Evolutionary conservation across 2,797 vertebrate genomes (phyloP), one percentile per base, ranked within the genome.

Genomic region (Erpetoichthys calabaricus): DNA sequence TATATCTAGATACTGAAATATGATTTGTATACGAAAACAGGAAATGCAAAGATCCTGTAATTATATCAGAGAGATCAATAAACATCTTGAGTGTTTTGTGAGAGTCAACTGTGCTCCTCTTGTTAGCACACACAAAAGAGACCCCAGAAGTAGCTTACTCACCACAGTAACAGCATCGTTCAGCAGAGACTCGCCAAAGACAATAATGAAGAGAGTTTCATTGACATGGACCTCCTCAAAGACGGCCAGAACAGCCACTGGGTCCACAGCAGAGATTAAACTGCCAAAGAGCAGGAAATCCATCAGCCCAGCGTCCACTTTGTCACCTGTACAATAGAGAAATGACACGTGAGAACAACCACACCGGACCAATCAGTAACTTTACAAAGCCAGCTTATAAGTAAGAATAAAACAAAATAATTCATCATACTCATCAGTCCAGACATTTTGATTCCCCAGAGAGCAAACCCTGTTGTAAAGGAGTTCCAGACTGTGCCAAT

Each of bases 141-240:
- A 53, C 56, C 56, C 41, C 6, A n/a, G 46, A 47, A 3, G 47
- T 7, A 2, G 5, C 43, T 7, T 52, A 81, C 89, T 90, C 72
- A 97, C 94, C 90, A 97, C 94, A 0, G 94, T 97, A 75, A 96
- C 91, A 5, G 92, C 92, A 7, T 97, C 92, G 1, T 97, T 97
- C 56, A 97, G 74, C 70, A 96, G 82, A 1, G 94, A 97, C 73
- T 97, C 94, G 59, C 94, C 94, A 0, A 97, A 96, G 57, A 97
- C 92, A 1, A 96, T 96, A 78, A 97, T 97, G 77, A 96, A 95
- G 57, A 97, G 88, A 3, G 79, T 94, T 69, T 97, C 92, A 0
- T 97, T 96, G 64, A 95, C 85, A 0, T 97, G 92, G 49, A 97
- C 92, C 65, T 97, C 92, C 70, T 97, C 94, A 0, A 96, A 97